These are phyloP conservation scores for Brenthis hecate DNA, from an alignment of 2,888 invertebrate species.

Conservation along the genomic window DNA sequence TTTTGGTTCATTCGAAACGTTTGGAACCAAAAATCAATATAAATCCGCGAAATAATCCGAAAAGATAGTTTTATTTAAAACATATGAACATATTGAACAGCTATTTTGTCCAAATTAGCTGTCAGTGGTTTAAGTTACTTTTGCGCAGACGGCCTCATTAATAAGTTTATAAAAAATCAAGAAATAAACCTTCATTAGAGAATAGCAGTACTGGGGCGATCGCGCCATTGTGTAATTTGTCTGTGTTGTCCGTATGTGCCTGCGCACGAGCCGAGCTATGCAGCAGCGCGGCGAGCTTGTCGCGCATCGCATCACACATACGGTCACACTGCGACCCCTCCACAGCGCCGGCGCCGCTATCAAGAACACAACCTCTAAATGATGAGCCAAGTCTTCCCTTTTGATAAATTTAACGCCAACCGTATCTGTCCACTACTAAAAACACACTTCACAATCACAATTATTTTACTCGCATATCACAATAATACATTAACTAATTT, in stretches of 20 bases:
- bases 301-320: conserved; percentile 78
- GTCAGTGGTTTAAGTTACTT: too few relatives aligned
- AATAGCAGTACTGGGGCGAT: conserved; percentile 66
- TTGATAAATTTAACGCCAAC: conserved; percentile 46
- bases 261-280: conserved; percentile 64
- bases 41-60: too few relatives aligned
- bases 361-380: conserved; percentile 36
- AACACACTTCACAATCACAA: conserved; percentile 34
- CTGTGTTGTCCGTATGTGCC: conserved; percentile 54
- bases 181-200: conserved; percentile 62
- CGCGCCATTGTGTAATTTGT: conserved; percentile 66
- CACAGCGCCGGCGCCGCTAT: conserved; percentile 60
- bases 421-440: conserved; percentile 22
- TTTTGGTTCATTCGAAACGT: too few relatives aligned
- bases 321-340: conserved; percentile 49
- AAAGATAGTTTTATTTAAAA: too few relatives aligned
- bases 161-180: background rate
- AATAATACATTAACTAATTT: background rate
- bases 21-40: too few relatives aligned
- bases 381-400: conserved; percentile 44
- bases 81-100: too few relatives aligned
- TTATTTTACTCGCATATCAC: conserved; percentile 10
- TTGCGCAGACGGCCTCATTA: too few relatives aligned
- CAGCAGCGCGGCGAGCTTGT: conserved; percentile 69
- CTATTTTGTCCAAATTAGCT: too few relatives aligned